A percentile compares a stretch with the other conserved stretches of the same genome.
Evolutionary conservation across 2,113 vertebrate species (phyloP).

Genomic region (Lophochroa leadbeateri): DNA sequence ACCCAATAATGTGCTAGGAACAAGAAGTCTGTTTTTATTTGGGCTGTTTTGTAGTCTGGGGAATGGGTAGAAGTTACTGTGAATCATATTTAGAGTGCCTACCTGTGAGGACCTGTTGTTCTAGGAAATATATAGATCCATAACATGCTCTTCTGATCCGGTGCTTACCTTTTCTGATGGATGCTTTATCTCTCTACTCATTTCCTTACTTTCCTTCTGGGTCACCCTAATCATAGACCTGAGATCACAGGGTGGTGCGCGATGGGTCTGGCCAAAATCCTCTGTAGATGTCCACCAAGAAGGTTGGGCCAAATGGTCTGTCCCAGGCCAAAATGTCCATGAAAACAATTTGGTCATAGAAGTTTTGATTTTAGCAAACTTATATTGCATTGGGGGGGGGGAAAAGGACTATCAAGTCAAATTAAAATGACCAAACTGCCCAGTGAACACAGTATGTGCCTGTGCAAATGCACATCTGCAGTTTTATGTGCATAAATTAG

Average conservation of each 20-base stretch:
- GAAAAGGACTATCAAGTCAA: background rate
- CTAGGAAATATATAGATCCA: background rate
- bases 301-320: background rate
- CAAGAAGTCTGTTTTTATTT: background rate
- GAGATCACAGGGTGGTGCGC: background rate
- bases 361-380: background rate
- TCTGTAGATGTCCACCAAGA: background rate
- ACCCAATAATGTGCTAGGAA: background rate
- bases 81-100: background rate
- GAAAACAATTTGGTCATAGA: background rate
- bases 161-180: background rate
- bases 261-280: background rate
- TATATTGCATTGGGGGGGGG: background rate
- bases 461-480: background rate
- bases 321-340: background rate
- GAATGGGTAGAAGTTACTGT: background rate
- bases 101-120: background rate
- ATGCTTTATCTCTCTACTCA: background rate
- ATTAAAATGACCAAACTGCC: background rate
- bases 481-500: background rate
- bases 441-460: background rate
- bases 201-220: background rate
- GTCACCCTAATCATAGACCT: background rate
- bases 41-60: background rate
- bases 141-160: background rate